Evolutionary conservation across 2,888 invertebrate species (phyloP).

Genomic region (Brachyopa scutellaris): DNA sequence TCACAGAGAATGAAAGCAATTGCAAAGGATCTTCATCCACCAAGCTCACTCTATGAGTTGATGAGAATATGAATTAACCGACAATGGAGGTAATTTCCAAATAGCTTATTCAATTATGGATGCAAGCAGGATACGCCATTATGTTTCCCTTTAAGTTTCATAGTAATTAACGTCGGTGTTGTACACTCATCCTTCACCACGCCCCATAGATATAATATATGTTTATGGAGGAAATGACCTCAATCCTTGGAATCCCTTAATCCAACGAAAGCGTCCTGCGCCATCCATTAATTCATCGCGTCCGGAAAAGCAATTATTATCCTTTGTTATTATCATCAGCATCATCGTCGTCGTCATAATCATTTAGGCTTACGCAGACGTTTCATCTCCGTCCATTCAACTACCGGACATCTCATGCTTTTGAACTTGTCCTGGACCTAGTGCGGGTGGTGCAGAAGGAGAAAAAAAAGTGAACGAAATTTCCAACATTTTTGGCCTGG

Average conservation of each 20-base stretch:
- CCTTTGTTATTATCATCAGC: constrained; percentile 54
- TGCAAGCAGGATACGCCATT: not conserved
- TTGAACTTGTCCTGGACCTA: not conserved
- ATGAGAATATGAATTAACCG: not conserved
- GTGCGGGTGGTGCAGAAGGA: not conserved
- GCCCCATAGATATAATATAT: too few relatives aligned
- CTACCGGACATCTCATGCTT: not conserved
- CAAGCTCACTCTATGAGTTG: not conserved
- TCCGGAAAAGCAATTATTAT: constrained; percentile 58
- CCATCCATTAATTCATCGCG: constrained; percentile 53
- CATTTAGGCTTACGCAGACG: constrained; percentile 26
- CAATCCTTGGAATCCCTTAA: constrained; percentile 47
- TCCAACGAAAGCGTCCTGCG: constrained; percentile 34
- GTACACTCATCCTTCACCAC: constrained; percentile 1
- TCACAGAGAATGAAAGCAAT: too few relatives aligned
- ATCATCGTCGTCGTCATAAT: constrained; percentile 31
- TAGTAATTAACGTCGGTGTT: constrained; percentile 24
- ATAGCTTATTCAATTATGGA: constrained; percentile 17
- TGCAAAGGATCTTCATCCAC: too few relatives aligned
- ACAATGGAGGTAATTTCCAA: constrained; percentile 26
- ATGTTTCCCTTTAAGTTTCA: constrained; percentile 4
- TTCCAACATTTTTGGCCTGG: constrained; percentile 7
- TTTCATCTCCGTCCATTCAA: not conserved
- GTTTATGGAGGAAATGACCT: constrained; percentile 25
- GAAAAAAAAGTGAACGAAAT: not conserved